Base-by-base conservation (phyloP, 1,140 invertebrate species). In the Bombus picipes region DNA sequence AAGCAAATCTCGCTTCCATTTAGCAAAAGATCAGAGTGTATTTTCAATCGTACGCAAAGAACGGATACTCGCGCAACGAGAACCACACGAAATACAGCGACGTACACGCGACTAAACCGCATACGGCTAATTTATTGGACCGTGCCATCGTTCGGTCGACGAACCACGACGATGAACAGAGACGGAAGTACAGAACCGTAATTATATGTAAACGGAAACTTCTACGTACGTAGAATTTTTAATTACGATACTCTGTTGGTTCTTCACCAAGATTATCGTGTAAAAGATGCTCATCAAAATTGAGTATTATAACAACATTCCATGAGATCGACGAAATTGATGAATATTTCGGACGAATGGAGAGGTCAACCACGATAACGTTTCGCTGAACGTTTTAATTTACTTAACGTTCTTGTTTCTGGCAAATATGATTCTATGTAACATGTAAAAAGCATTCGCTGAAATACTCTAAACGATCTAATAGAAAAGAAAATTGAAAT, bases 121-220 rank as follows among this genome's bases (percentile, higher is more conserved):
- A 87, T 80, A 81, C 88, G 77, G 81, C 87, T 91, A 91, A 92
- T 91, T 92, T 88, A 88, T 91, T 82, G 86, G 85, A 74, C 73
- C 79, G 72, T 76, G 34, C 73, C 22, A n/a, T 32, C 22, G 28
- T 87, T 57, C 53, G 25, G 43, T 47, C 70, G 39, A 37, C 78
- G 34, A 53, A 18, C 62, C 43, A 34, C 34, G 32, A 25, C 53
- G 41, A 6, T 37, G 68, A 34, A 73, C 47, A 73, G 68, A 10
- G 68, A 81, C 22, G 34, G 8, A 59, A n/a, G n/a, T 25, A 18
- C 68, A 81, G 47, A 37, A 47, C 39, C 22, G 6, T 47, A 34
- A 72, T 73, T 73, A 25, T 73, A 72, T 34, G 47, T 3, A 53
- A 81, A 81, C 41, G 22, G 47, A 72, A 81, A 59, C 68, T 57